phyloP scores from a whole-genome alignment of 2,113 vertebrate species.

The Nycticorax nycticorax region DNA sequence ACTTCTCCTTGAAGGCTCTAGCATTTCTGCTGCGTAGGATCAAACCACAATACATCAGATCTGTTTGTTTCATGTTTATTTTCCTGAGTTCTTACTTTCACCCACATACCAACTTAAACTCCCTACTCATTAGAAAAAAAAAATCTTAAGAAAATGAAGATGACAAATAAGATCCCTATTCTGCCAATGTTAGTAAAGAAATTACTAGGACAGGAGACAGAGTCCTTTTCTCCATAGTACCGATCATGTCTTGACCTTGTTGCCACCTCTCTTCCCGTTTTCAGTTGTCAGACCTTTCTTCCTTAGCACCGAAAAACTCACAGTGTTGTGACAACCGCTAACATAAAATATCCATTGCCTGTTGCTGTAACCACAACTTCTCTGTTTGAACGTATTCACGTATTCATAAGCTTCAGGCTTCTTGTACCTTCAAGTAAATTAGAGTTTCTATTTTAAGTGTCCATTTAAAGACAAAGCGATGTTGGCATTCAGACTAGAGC shows the following conservation, averaged over 20 bases:
- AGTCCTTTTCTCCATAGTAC: background rate
- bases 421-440: background rate
- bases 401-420: background rate
- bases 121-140: background rate
- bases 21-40: background rate
- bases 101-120: background rate
- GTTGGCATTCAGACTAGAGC: background rate
- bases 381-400: background rate
- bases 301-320: background rate
- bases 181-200: background rate
- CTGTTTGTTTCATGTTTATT: background rate
- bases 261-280: background rate
- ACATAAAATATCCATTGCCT: background rate
- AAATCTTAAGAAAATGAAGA: background rate
- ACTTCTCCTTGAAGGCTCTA: background rate
- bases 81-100: background rate
- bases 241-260: background rate
- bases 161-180: background rate
- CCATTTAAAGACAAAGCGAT: background rate
- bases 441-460: background rate
- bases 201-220: background rate
- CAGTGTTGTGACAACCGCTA: background rate
- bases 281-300: background rate
- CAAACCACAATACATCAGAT: background rate
- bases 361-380: background rate